These are phyloP conservation scores for Ectropis grisescens DNA, from an alignment of 1,140 invertebrate genomes.

Conservation along the genomic window DNA sequence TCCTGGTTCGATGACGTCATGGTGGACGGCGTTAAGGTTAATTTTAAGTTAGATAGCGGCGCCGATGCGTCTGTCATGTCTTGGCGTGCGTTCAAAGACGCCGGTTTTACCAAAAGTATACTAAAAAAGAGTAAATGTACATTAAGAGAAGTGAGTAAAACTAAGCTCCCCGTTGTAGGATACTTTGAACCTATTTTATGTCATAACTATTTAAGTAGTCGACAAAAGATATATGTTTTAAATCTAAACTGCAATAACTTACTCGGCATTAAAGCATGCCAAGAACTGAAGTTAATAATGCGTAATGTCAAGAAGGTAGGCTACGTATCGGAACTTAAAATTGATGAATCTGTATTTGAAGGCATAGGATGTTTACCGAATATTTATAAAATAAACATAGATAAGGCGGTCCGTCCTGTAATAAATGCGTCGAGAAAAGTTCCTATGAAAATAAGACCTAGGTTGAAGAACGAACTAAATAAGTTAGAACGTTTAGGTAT, in stretches of 20 bases:
- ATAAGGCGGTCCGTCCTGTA: constrained; percentile 1
- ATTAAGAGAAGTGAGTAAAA: constrained; percentile 10
- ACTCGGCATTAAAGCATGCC: constrained; percentile 4
- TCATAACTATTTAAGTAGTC: constrained; percentile 1
- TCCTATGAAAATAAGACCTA: constrained; percentile 7
- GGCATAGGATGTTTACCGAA: constrained; percentile 13
- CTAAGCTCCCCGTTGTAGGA: constrained; percentile 7
- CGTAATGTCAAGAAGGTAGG: constrained; percentile 1
- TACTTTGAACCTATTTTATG: constrained; percentile 6
- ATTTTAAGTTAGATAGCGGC: constrained; percentile 12
- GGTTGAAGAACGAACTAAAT: constrained; percentile 9
- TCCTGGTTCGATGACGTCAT: constrained; percentile 3
- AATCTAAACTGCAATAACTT: constrained; percentile 8
- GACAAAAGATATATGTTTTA: constrained; percentile 8
- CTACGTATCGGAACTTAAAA: constrained; percentile 3
- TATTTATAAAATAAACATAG: constrained; percentile 5
- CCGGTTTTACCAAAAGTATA: constrained; percentile 1
- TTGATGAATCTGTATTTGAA: constrained; percentile 9
- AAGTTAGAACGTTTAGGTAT: constrained; percentile 9
- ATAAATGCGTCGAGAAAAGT: constrained; percentile 9
- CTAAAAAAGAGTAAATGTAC: constrained; percentile 1
- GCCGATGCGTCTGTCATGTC: constrained; percentile 6
- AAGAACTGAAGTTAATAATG: constrained; percentile 3
- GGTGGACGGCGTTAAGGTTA: constrained; percentile 3
- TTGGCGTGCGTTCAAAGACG: constrained; percentile 3